Conservation (phyloP, 1,140 invertebrate genomes). For the Babylonia areolata region DNA sequence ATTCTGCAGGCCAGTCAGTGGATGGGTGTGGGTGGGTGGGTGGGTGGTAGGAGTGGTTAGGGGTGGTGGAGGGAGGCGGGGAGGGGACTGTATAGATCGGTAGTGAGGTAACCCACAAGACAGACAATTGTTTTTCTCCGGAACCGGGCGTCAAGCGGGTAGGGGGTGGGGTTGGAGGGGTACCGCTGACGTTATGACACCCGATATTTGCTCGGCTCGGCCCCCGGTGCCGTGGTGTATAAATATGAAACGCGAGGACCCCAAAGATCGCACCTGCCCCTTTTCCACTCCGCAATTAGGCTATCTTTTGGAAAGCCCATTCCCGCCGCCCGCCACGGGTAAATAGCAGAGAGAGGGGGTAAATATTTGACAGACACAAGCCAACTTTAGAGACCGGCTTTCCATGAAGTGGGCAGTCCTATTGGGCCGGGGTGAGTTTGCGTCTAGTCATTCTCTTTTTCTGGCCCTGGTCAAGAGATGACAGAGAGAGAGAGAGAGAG, state of each 20-base stretch:
- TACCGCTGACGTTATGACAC: slow-evolving; percentile 2
- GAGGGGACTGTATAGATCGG: background rate
- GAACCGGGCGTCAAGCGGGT: slow-evolving; percentile 5
- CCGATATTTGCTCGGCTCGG: background rate
- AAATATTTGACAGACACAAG: slow-evolving; percentile 22
- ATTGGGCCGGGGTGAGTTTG: background rate
- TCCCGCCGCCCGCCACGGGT: background rate
- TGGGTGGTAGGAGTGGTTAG: background rate
- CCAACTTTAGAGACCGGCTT: background rate
- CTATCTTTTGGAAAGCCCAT: slow-evolving; percentile 5
- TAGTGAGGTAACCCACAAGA: background rate
- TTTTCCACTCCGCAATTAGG: slow-evolving; percentile 6
- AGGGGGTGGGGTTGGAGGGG: no score
- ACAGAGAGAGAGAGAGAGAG: background rate
- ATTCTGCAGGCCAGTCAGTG: background rate
- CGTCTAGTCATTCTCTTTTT: slow-evolving; percentile 6
- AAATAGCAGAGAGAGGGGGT: slow-evolving; percentile 22
- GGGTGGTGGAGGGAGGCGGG: background rate
- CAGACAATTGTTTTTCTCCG: slow-evolving; percentile 22
- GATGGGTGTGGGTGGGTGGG: background rate
- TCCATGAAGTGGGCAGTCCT: slow-evolving; percentile 9
- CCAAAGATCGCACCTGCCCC: slow-evolving; percentile 4
- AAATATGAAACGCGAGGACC: slow-evolving; percentile 13
- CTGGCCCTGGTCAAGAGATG: background rate
- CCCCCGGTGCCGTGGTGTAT: background rate